These are phyloP conservation scores for Pyralis farinalis DNA, from an alignment of 2,888 invertebrate species.

Conservation along the genomic window DNA sequence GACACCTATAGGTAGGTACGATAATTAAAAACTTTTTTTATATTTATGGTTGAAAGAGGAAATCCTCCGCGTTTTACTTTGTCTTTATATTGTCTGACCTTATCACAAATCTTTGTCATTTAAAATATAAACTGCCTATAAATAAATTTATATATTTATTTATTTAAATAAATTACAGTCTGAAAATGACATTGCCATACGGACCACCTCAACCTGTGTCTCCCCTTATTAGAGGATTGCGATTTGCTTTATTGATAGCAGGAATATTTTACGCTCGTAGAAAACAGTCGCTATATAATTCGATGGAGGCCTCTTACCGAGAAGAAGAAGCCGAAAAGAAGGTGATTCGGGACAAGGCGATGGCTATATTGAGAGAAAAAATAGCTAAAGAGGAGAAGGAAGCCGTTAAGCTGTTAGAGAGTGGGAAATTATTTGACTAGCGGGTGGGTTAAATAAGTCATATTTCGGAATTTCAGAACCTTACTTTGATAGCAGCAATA, in stretches of 20 bases:
- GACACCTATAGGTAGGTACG: no score
- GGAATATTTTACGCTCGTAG: constrained; percentile 56
- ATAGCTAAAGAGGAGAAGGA: constrained; percentile 52
- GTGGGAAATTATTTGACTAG: constrained; percentile 48
- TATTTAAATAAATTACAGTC: no score
- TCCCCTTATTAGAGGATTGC: constrained; percentile 56
- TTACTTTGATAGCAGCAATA: no score
- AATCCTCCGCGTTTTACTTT: no score
- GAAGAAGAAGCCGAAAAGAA: constrained; percentile 52
- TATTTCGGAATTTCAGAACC: no score
- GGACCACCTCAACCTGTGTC: constrained; percentile 63
- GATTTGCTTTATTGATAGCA: constrained; percentile 52
- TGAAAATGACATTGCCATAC: constrained; percentile 42
- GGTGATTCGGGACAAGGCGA: constrained; percentile 46
- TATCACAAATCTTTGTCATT: no score
- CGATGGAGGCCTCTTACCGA: constrained; percentile 36
- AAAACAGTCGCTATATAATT: constrained; percentile 50
- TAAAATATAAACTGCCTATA: no score
- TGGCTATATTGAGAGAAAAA: constrained; percentile 42
- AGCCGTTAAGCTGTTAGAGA: constrained; percentile 44
- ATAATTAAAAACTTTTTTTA: no score
- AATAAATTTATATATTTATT: no score
- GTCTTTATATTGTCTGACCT: no score
- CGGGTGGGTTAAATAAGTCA: no score
- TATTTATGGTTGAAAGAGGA: no score